phyloP scores from a whole-genome alignment of 2,113 vertebrate species.

The Scomber japonicus region DNA sequence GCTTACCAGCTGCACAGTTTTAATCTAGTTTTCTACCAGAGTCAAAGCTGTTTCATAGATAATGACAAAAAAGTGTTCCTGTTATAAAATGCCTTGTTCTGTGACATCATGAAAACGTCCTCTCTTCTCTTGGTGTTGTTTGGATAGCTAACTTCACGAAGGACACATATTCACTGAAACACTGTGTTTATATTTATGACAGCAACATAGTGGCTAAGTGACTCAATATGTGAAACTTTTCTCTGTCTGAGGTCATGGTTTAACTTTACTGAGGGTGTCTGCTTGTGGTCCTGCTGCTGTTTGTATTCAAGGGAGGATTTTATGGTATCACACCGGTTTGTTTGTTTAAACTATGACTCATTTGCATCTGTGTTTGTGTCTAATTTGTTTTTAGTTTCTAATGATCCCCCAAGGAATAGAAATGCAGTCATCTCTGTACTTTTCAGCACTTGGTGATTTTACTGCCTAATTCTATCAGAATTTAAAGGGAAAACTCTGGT shows the following conservation, averaged over 20 bases:
- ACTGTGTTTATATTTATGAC: conserved; percentile 46
- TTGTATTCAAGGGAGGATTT: conserved; percentile 53
- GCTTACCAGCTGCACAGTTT: conserved; percentile 7
- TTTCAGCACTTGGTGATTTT: conserved; percentile 14
- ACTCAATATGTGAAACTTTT: conserved; percentile 52
- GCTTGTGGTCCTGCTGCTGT: conserved; percentile 68
- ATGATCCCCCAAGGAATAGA: conserved; percentile 39
- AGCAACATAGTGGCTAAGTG: conserved; percentile 32
- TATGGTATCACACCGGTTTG: conserved; percentile 72
- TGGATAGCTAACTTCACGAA: conserved; percentile 14
- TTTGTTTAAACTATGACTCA: conserved; percentile 65
- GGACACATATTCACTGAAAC: conserved; percentile 36
- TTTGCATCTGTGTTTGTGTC: conserved; percentile 55
- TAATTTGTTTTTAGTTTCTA: conserved; percentile 44
- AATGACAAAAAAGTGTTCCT: conserved; percentile 31
- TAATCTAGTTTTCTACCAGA: conserved; percentile 5
- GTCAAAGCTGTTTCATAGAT: conserved; percentile 16
- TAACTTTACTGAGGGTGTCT: conserved; percentile 21
- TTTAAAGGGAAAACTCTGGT: background rate
- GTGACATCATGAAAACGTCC: conserved; percentile 49
- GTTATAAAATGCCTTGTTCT: conserved; percentile 30
- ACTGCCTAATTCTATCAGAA: background rate
- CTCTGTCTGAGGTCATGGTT: conserved; percentile 72
- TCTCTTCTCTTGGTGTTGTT: conserved; percentile 31
- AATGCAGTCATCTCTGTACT: conserved; percentile 28